phyloP scores from a whole-genome alignment of 2,888 invertebrate genomes.

The Falcaria lacertinaria region DNA sequence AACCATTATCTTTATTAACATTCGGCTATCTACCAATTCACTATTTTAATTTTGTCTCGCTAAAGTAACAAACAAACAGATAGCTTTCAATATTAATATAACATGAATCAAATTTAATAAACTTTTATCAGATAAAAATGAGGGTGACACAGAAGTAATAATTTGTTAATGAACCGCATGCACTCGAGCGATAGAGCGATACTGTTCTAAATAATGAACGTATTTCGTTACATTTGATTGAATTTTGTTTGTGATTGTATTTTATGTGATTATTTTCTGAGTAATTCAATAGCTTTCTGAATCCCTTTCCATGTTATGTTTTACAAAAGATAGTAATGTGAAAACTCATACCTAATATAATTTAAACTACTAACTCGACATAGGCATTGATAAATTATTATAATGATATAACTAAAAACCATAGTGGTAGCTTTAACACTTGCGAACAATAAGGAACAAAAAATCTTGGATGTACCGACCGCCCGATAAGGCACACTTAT shows the following conservation, averaged over 20 bases:
- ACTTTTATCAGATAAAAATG: conserved; percentile 60
- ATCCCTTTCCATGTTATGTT: too few species aligned
- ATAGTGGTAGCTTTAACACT: too few species aligned
- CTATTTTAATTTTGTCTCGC: conserved; percentile 60
- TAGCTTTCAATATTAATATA: conserved; percentile 43
- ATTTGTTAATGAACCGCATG: conserved; percentile 53
- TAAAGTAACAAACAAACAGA: conserved; percentile 41
- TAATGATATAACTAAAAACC: too few species aligned
- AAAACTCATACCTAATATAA: too few species aligned
- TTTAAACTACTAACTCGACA: too few species aligned
- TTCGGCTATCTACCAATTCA: conserved; percentile 45
- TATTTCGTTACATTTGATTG: conserved; percentile 2
- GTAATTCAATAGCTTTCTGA: too few species aligned
- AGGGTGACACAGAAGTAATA: conserved; percentile 49
- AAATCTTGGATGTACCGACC: too few species aligned
- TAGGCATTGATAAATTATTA: too few species aligned
- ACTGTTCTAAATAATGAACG: conserved; percentile 13
- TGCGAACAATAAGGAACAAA: too few species aligned
- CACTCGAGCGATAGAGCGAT: conserved; percentile 46
- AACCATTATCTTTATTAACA: conserved; percentile 64
- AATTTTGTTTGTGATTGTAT: background rate
- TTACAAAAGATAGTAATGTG: too few species aligned
- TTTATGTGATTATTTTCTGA: background rate
- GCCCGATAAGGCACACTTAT: too few species aligned
- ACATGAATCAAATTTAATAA: conserved; percentile 67